Conservation (phyloP, 2,888 invertebrate species). For the Rapana venosa region DNA sequence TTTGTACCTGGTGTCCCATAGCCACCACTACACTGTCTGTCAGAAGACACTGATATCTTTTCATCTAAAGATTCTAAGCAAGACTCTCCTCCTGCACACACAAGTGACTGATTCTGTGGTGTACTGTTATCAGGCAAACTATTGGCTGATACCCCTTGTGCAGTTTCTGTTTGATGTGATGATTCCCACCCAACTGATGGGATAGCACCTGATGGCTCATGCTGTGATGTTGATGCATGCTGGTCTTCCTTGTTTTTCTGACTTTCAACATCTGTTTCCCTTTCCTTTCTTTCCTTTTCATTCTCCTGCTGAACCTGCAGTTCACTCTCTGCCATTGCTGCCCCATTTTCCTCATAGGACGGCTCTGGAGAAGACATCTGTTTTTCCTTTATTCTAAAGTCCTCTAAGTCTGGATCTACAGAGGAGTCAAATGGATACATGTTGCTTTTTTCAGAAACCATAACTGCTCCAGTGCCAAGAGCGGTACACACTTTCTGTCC, state of each 20-base stretch:
- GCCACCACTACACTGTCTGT: neutral
- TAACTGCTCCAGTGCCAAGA: neutral
- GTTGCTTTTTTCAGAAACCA: neutral
- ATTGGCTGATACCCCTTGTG: neutral
- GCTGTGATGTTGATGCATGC: neutral
- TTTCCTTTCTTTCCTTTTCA: too few species aligned
- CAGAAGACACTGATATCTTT: neutral
- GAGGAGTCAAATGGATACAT: neutral
- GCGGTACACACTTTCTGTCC: neutral
- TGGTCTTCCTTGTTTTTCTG: neutral
- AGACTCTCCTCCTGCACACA: neutral
- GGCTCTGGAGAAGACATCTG: neutral
- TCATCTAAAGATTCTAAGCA: neutral
- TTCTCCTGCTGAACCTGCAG: neutral
- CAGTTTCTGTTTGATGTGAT: neutral
- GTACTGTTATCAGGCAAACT: neutral
- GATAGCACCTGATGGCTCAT: neutral
- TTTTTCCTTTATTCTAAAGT: neutral
- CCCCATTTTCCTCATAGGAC: neutral
- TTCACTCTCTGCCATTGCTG: neutral
- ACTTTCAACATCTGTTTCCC: neutral
- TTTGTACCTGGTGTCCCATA: neutral
- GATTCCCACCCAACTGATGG: neutral
- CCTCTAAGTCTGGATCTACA: neutral
- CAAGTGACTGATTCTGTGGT: neutral